Evolutionary conservation across 92 coral and sea anemone species (phyloP).

Genomic region (Bergia sp.): DNA sequence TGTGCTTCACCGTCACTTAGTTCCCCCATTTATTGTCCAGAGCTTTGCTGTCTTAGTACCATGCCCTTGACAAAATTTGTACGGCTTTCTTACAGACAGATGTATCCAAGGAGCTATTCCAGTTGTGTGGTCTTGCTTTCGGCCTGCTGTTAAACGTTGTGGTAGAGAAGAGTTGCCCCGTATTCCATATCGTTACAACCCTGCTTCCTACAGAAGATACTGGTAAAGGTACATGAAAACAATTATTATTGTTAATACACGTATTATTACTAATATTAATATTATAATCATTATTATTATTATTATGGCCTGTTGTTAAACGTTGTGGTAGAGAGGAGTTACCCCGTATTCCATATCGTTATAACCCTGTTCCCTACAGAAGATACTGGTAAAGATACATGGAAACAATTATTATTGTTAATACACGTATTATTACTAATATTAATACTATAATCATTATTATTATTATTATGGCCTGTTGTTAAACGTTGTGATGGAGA

Average conservation of each 20-base stretch:
- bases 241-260: too few relatives aligned
- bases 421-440: too few relatives aligned
- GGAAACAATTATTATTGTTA: neutral
- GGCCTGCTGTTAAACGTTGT: constrained; percentile 19
- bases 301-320: too few relatives aligned
- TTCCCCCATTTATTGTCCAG: neutral
- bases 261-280: too few relatives aligned
- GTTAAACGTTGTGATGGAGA: too few relatives aligned
- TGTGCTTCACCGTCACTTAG: too few relatives aligned
- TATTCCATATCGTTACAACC: neutral
- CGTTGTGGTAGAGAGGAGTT: too few relatives aligned
- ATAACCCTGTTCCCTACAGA: neutral
- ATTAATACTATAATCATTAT: too few relatives aligned
- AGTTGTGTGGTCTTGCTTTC: constrained; percentile 34
- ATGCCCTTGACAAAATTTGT: neutral
- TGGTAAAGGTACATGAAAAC: neutral
- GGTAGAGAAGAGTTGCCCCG: neutral
- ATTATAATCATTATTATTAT: too few relatives aligned
- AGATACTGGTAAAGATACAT: neutral
- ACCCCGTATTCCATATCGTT: neutral
- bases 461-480: too few relatives aligned
- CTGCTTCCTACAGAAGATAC: neutral
- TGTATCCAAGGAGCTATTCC: constrained; percentile 16
- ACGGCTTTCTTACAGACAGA: neutral
- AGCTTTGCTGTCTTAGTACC: neutral